These are phyloP conservation scores for Ormyrus pomaceus DNA, from an alignment of 2,888 invertebrate genomes.

Conservation along the genomic window DNA sequence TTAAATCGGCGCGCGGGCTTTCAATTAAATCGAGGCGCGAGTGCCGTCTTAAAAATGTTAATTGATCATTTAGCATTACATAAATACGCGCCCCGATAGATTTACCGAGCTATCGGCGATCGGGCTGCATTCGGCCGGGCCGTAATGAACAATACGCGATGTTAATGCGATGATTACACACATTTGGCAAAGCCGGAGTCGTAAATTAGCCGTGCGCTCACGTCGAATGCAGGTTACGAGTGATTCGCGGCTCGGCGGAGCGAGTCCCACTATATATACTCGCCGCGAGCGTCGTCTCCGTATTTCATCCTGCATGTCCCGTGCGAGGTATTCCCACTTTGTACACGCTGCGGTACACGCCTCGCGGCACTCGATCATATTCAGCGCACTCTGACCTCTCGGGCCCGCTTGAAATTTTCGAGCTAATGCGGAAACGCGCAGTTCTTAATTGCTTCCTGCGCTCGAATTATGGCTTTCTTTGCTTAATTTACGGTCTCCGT, in stretches of 20 bases:
- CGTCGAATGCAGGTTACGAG: slow-evolving; percentile 33
- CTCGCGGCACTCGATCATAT: neutral
- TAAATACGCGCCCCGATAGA: neutral
- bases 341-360: neutral
- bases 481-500: too few relatives aligned
- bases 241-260: neutral
- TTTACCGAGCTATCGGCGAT: slow-evolving; percentile 29
- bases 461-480: too few relatives aligned
- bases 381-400: neutral
- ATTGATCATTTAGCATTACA: slow-evolving; percentile 21
- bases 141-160: slow-evolving; percentile 29
- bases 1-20: slow-evolving; percentile 17
- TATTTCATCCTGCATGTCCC: slow-evolving; percentile 30
- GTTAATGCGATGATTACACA: slow-evolving; percentile 10
- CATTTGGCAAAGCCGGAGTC: slow-evolving; percentile 21
- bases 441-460: neutral
- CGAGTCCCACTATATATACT: neutral
- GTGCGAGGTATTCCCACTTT: slow-evolving; percentile 7
- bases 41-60: slow-evolving; percentile 14
- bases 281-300: slow-evolving; percentile 9
- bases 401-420: too few relatives aligned
- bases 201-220: slow-evolving; percentile 51
- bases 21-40: slow-evolving; percentile 12
- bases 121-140: neutral
- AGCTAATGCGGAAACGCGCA: too few relatives aligned